Evolutionary conservation across 2,797 vertebrate genomes (phyloP).

Genomic region (Macropus fuliginosus): DNA sequence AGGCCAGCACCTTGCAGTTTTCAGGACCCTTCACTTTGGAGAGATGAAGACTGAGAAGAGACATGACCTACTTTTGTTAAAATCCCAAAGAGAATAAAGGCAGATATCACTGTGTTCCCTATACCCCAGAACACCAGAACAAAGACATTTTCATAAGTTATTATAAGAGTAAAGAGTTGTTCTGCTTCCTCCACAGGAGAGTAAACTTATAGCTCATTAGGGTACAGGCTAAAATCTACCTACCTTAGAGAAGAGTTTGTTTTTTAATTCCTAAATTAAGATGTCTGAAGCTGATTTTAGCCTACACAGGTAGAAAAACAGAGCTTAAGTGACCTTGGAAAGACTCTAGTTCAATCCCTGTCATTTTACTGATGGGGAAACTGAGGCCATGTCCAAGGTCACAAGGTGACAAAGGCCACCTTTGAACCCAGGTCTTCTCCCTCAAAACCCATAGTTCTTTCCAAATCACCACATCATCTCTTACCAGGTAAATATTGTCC

Average conservation of each 20-base stretch:
- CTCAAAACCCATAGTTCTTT: not conserved
- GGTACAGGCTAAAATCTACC: not conserved
- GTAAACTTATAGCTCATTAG: not conserved
- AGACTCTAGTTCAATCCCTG: not conserved
- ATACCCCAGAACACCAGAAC: not conserved
- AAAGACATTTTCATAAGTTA: not conserved
- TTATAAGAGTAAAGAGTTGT: not conserved
- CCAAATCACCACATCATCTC: too few relatives aligned
- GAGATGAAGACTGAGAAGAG: not conserved
- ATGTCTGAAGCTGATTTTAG: not conserved
- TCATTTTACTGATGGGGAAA: not conserved
- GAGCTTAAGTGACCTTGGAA: not conserved
- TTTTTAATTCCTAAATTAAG: not conserved
- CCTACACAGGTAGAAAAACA: not conserved
- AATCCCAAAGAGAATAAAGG: not conserved
- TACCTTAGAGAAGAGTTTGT: not conserved
- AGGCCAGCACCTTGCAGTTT: not conserved
- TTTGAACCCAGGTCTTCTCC: not conserved
- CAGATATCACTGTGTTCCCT: not conserved
- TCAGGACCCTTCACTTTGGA: not conserved
- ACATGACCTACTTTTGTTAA: not conserved
- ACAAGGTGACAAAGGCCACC: not conserved
- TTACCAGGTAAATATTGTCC: too few relatives aligned
- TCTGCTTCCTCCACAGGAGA: not conserved
- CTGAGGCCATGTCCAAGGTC: not conserved